Conservation (phyloP, 2,888 invertebrate species). For the Muschampia plurimacula region DNA sequence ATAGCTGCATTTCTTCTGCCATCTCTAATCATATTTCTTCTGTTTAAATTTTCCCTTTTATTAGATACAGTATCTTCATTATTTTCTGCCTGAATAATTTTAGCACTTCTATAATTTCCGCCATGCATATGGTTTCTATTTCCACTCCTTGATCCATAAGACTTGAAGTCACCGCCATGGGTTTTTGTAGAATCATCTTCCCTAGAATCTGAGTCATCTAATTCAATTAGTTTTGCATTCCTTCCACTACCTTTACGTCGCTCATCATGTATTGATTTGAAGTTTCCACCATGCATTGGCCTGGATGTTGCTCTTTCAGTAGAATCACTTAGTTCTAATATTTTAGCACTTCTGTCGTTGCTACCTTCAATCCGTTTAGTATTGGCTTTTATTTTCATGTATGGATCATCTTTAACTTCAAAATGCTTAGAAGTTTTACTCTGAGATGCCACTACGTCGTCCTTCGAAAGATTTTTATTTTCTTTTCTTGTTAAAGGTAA, state of each 20-base stretch:
- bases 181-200: constrained; percentile 53
- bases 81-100: constrained; percentile 54
- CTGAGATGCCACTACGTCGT: constrained; percentile 65
- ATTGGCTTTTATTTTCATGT: constrained; percentile 53
- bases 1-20: constrained; percentile 61
- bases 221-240: constrained; percentile 66
- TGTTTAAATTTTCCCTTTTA: constrained; percentile 43
- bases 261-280: constrained; percentile 51
- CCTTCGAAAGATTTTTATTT: constrained; percentile 40
- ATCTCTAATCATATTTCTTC: constrained; percentile 48
- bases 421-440: constrained; percentile 60
- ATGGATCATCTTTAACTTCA: constrained; percentile 56
- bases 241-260: constrained; percentile 49
- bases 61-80: constrained; percentile 42
- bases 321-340: constrained; percentile 56
- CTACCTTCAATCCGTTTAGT: constrained; percentile 50
- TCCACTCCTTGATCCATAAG: constrained; percentile 54
- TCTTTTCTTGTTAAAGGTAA: background rate
- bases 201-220: constrained; percentile 57
- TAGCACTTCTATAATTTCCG: constrained; percentile 76
- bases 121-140: constrained; percentile 66
- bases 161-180: constrained; percentile 58
- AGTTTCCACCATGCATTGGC: constrained; percentile 64
- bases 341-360: constrained; percentile 56
- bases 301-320: constrained; percentile 44